Evolutionary conservation across 1,140 invertebrate genomes (phyloP).

Genomic region (Drosophila seguyi): DNA sequence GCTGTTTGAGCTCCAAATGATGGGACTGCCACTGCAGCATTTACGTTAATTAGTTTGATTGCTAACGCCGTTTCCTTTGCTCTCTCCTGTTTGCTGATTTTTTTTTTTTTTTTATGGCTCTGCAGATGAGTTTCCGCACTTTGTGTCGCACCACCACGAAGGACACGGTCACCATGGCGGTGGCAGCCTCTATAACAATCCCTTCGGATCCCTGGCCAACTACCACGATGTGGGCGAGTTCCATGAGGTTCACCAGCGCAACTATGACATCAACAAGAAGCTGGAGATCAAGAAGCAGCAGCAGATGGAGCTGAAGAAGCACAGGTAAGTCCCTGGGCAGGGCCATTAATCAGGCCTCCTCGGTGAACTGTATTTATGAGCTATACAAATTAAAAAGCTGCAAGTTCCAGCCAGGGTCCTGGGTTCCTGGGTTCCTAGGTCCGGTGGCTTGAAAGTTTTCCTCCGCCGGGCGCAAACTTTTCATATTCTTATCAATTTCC

Average conservation of each 20-base stretch:
- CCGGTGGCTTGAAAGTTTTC: conserved; percentile 43
- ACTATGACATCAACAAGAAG: conserved; percentile 75
- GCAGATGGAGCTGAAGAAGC: conserved; percentile 79
- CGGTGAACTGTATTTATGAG: conserved; percentile 68
- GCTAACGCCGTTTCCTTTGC: conserved; percentile 16
- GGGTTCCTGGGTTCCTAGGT: neutral
- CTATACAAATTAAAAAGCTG: conserved; percentile 70
- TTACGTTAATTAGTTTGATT: conserved; percentile 69
- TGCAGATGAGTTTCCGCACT: conserved; percentile 81
- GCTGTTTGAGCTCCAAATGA: conserved; percentile 28
- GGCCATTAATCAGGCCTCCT: conserved; percentile 53
- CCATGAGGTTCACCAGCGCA: conserved; percentile 81
- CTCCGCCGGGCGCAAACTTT: conserved; percentile 62
- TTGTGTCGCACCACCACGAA: conserved; percentile 76
- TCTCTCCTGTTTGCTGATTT: conserved; percentile 1
- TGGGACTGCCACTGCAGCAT: conserved; percentile 33
- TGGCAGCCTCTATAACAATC: conserved; percentile 77
- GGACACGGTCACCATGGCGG: conserved; percentile 73
- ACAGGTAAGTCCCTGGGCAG: conserved; percentile 64
- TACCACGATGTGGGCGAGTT: conserved; percentile 78
- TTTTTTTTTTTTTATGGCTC: conserved; percentile 15
- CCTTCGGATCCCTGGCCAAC: conserved; percentile 77
- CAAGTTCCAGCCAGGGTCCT: conserved; percentile 47
- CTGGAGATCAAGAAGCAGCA: conserved; percentile 75
- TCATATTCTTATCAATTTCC: conserved; percentile 82